These are phyloP conservation scores for Rafetus swinhoei DNA, from an alignment of 2,113 vertebrate genomes.

Conservation along the genomic window DNA sequence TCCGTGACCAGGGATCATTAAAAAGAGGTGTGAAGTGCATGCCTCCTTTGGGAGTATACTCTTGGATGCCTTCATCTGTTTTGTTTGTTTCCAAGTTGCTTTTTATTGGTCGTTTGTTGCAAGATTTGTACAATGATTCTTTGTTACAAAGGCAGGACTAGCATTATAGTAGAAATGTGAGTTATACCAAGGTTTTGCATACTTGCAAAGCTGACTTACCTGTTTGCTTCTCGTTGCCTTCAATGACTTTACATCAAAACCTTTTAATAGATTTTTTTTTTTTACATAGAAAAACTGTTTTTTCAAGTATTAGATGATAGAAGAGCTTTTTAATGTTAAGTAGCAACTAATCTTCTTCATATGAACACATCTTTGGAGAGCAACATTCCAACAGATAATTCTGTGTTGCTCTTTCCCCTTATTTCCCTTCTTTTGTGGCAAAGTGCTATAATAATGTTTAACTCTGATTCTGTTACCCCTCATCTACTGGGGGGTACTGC, in stretches of 20 bases:
- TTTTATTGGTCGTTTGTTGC: not conserved
- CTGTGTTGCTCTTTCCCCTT: not conserved
- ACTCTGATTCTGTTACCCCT: not conserved
- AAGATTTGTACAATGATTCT: not conserved
- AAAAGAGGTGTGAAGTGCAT: not conserved
- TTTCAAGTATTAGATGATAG: not conserved
- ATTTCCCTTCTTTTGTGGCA: not conserved
- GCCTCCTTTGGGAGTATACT: not conserved
- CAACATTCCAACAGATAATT: not conserved
- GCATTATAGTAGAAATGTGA: not conserved
- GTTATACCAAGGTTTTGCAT: not conserved
- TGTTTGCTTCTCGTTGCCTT: rapidly evolving
- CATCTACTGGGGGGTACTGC: not conserved
- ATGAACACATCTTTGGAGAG: not conserved
- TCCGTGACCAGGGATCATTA: not conserved
- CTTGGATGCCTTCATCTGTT: not conserved
- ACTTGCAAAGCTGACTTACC: not conserved
- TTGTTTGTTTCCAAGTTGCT: not conserved
- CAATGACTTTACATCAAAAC: too few species aligned
- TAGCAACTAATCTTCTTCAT: not conserved
- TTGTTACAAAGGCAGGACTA: not conserved
- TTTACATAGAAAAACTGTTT: not conserved
- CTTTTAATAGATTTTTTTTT: too few species aligned
- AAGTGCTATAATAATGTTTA: not conserved
- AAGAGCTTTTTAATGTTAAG: not conserved